Evolutionary conservation across 2,888 invertebrate species (phyloP), one percentile per base, ranked within the genome.

Genomic region (Nymphalis urticae): DNA sequence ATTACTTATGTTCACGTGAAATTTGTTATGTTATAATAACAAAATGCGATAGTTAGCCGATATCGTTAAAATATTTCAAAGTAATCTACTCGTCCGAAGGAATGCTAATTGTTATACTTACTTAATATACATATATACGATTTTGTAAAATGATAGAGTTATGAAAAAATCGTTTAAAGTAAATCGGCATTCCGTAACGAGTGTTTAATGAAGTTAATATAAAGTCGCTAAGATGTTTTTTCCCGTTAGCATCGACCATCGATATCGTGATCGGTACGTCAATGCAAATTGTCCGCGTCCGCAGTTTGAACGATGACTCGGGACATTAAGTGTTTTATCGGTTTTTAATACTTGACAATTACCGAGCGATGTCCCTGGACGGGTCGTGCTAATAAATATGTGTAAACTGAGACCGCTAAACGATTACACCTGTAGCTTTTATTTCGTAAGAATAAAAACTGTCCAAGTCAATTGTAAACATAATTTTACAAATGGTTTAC

Each of bases 311-410:
- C 79, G 81, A 82, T 83, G 78, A 75, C 77, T 77, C 75, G 76
- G 77, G 76, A 76, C 82, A 81, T 82, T 80, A 83, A 86, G 82
- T 78, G 77, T 81, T 83, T 85, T 86, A 86, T 85, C 81, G 82
- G 76, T 79, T 81, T 83, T 85, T 86, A 86, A 83, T 85, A 79
- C 79, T 74, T 74, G 72, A 78, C 81, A 83, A 86, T 86, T 86
- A 85, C 78, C 75, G 68, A 70, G 75, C 77, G 75, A 76, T 78
- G 77, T 74, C 73, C 75, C 73, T 73, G 74, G 73, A 74, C 69
- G 72, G 70, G 42, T 69, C 68, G 48, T 65, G 66, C 66, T 66
- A 69, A 69, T 72, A 72, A 72, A 72, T 70, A 66, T 51, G 64
- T 64, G 62, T 61, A 62, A 70, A 72, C 48, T 59, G 36, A 68